Conservation (phyloP, 2,797 vertebrate genomes). For the Liasis olivaceus region DNA sequence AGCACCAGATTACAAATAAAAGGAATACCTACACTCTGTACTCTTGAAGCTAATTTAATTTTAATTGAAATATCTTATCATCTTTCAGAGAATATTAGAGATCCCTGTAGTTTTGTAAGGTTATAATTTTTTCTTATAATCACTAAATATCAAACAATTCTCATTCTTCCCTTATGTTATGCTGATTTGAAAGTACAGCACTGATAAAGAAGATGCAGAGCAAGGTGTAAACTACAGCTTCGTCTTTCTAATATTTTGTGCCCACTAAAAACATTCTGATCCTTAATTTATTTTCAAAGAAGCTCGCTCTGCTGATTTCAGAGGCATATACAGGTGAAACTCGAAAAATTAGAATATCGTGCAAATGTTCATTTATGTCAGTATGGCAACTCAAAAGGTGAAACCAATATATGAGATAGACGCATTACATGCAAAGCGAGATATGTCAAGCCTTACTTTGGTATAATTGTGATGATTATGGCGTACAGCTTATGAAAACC, state of each 20-base stretch:
- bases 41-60: neutral
- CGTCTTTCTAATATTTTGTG: too few species aligned
- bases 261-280: neutral
- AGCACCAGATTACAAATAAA: too few species aligned
- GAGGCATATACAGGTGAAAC: too few species aligned
- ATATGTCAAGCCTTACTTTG: too few species aligned
- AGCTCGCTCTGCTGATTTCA: neutral
- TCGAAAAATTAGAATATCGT: too few species aligned
- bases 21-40: neutral
- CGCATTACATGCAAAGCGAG: too few species aligned
- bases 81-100: neutral
- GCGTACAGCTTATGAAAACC: too few species aligned
- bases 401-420: too few species aligned
- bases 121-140: neutral
- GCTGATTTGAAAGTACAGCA: neutral
- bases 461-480: too few species aligned
- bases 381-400: too few species aligned
- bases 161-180: neutral
- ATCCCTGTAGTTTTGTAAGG: neutral
- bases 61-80: neutral
- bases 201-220: neutral
- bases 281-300: neutral
- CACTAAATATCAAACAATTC: neutral
- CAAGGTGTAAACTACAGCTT: neutral
- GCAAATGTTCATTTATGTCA: too few species aligned